These are phyloP conservation scores for Clinocottus analis DNA, from an alignment of 2,113 vertebrate genomes.

Conservation along the genomic window DNA sequence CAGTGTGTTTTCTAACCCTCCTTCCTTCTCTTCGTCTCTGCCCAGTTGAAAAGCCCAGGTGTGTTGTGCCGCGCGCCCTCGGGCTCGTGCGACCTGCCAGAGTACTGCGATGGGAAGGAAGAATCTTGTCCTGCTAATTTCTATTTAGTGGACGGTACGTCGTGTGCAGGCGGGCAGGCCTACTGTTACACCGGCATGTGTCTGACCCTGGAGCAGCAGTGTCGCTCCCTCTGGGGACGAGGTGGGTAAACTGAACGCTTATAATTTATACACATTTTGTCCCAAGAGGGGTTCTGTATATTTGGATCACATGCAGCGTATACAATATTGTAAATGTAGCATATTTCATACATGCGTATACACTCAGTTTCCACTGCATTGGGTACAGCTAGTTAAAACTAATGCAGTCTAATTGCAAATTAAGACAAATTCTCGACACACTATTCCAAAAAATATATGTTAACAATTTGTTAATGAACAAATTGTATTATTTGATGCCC, in stretches of 20 bases:
- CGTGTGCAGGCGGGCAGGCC: slow-evolving; percentile 85
- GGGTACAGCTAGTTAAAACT: neutral
- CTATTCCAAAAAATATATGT: neutral
- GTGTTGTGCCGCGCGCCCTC: slow-evolving; percentile 86
- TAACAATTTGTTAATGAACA: neutral
- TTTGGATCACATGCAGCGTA: neutral
- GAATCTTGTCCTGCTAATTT: slow-evolving; percentile 93
- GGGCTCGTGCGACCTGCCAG: slow-evolving; percentile 91
- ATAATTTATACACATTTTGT: neutral
- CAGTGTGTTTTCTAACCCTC: neutral
- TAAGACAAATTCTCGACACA: neutral
- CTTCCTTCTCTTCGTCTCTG: neutral
- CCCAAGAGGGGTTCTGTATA: neutral
- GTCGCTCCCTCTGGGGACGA: slow-evolving; percentile 91
- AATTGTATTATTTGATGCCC: too few species aligned
- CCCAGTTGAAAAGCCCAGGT: slow-evolving; percentile 89
- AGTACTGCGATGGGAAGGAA: slow-evolving; percentile 91
- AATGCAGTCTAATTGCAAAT: neutral
- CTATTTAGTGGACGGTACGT: slow-evolving; percentile 90
- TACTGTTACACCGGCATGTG: slow-evolving; percentile 99
- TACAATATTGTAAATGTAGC: neutral
- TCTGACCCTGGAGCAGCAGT: slow-evolving; percentile 93
- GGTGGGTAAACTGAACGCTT: slow-evolving; percentile 59
- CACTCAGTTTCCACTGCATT: neutral
- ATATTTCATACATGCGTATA: neutral